Base-by-base conservation (phyloP, 2,797 vertebrate genomes). In the Decapterus maruadsi region DNA sequence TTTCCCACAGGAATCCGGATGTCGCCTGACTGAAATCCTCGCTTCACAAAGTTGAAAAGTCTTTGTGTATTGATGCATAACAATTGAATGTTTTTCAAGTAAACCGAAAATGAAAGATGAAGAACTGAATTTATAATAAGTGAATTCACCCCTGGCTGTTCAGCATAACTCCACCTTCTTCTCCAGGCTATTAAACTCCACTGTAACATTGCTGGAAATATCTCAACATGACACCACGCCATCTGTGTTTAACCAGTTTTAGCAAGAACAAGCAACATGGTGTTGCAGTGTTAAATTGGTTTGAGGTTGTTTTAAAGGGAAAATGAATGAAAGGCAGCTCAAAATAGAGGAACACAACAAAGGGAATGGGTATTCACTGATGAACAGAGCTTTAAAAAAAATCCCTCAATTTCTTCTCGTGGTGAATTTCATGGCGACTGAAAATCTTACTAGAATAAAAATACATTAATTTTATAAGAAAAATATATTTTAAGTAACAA, bases 211-310 rank as follows among this genome's bases (percentile, higher is more conserved):
- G 78, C 77, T 87, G 40, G 61, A 84, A 85, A 80, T 76, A 80
- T 84, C 86, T 82, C 81, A 67, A 72, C 76, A 63, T 81, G 86
- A 89, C 84, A 81, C 75, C 56, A 9, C 0, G 71, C 86, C 87
- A 88, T 87, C 83, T 89, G 86, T 84, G 86, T 87, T 88, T 72
- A 72, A 80, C 46, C 76, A 54, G 80, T 78, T 83, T 86, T 46
- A 72, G 82, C 60, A 46, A 76, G 80, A 83, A 74, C 62, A 51
- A 59, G 80, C 71, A 65, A 81, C 76, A 65, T 80, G 77, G 67
- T 56, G 82, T 73, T 34, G 36, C 60, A 14, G 63, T 54, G 79
- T 81, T 84, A 61, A 54, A 85, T 66, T 71, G 73, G 66, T 75
- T 59, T 56, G 62, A 69, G 60, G 68, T 81, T 55, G 71, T 80